Conservation (phyloP, 1,140 invertebrate genomes). For the Drepana arcuata region DNA sequence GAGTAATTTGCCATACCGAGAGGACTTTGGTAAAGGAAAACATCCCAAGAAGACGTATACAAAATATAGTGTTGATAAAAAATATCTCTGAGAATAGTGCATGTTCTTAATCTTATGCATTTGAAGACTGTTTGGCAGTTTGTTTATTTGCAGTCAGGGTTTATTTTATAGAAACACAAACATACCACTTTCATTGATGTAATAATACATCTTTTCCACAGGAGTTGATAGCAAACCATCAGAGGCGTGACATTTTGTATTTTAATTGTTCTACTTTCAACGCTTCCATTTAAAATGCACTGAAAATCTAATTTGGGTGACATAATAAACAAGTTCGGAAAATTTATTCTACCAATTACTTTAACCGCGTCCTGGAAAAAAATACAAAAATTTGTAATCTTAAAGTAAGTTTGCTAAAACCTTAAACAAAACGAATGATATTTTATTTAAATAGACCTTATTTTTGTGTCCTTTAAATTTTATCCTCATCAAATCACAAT, state of each 20-base stretch:
- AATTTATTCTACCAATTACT: conserved; percentile 52
- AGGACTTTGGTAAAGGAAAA: too few relatives aligned
- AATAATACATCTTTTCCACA: conserved; percentile 45
- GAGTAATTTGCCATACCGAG: too few relatives aligned
- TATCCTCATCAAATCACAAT: conserved; percentile 46
- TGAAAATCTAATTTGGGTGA: conserved; percentile 52
- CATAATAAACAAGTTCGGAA: conserved; percentile 47
- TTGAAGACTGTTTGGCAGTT: too few relatives aligned
- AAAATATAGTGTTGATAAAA: too few relatives aligned
- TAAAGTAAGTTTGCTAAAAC: too few relatives aligned
- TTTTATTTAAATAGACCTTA: conserved; percentile 27
- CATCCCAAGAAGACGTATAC: too few relatives aligned
- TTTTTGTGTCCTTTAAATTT: conserved; percentile 61
- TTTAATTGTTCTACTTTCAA: conserved; percentile 51
- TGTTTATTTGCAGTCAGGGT: neutral
- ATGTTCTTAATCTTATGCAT: too few relatives aligned
- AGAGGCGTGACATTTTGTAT: conserved; percentile 56
- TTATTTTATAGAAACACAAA: neutral
- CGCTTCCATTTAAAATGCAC: conserved; percentile 40
- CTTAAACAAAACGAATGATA: too few relatives aligned
- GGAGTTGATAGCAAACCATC: conserved; percentile 45
- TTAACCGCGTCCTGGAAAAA: conserved; percentile 51
- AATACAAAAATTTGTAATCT: too few relatives aligned
- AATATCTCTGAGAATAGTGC: too few relatives aligned
- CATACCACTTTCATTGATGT: conserved; percentile 16